Percentiles rank a stretch among this genome's conserved stretches.
Evolutionary conservation across 2,797 vertebrate genomes (phyloP).

Genomic region (Glossophaga mutica): DNA sequence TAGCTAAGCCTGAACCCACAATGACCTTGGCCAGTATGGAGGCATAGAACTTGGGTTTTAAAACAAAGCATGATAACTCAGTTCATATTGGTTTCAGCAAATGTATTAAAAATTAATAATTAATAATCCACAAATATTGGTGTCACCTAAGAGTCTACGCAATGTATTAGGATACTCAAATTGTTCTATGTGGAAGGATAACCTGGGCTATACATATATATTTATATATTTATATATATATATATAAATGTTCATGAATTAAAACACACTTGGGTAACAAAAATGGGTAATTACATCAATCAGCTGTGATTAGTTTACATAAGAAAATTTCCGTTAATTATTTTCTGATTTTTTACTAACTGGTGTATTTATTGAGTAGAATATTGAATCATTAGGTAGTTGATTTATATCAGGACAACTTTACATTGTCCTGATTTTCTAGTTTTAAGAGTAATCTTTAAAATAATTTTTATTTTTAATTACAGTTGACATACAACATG

Average conservation of each 20-base stretch:
- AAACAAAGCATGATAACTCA: background rate
- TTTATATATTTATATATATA: background rate
- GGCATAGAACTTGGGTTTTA: background rate
- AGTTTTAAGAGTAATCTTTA: background rate
- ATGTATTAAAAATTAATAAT: background rate
- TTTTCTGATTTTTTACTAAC: slow-evolving; percentile 31
- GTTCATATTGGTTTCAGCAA: background rate
- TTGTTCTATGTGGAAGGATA: background rate
- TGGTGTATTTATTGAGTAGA: background rate
- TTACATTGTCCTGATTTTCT: background rate
- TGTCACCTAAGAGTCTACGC: background rate
- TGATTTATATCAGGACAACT: background rate
- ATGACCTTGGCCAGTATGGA: background rate
- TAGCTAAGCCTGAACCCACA: background rate
- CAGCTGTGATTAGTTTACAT: background rate
- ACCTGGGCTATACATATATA: background rate
- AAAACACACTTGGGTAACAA: background rate
- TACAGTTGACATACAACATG: background rate
- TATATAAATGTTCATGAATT: background rate
- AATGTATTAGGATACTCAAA: background rate
- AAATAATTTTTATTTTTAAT: background rate
- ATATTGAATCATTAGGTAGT: background rate
- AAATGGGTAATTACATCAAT: background rate
- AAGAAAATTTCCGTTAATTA: background rate
- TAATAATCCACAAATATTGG: background rate